phyloP scores from a whole-genome alignment of 2,888 invertebrate genomes.

The Coecobrya sp. region DNA sequence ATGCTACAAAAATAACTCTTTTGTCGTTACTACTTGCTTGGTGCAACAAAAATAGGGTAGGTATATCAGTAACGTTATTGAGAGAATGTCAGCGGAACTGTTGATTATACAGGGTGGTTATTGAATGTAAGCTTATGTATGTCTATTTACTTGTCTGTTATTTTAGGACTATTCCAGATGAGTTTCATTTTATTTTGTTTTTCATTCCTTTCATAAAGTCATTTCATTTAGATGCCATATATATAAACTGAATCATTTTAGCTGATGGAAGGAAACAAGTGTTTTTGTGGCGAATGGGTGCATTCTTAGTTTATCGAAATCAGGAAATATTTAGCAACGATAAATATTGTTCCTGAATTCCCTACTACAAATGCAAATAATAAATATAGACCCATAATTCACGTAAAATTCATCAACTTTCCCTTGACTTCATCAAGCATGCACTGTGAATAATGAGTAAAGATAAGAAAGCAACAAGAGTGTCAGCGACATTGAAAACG shows the following conservation, averaged over 20 bases:
- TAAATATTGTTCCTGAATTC: no score
- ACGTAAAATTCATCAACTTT: no score
- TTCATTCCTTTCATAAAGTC: background rate
- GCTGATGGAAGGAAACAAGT: background rate
- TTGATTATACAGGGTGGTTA: conserved; percentile 39
- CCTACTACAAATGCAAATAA: conserved; percentile 5
- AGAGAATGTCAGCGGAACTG: background rate
- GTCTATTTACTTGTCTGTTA: background rate
- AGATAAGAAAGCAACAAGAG: no score
- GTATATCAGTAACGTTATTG: background rate
- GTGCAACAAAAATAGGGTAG: background rate
- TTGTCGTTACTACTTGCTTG: conserved; percentile 21
- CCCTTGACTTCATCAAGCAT: no score
- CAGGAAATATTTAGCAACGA: no score
- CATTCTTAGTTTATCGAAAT: no score
- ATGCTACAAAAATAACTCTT: conserved; percentile 57
- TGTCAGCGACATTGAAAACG: no score
- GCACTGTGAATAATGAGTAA: no score
- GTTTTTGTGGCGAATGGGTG: background rate
- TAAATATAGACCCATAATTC: background rate
- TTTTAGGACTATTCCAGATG: conserved; percentile 5
- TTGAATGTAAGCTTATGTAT: background rate
- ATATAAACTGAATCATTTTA: background rate
- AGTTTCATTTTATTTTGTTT: conserved; percentile 32
- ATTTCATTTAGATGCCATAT: conserved; percentile 12